phyloP scores from a whole-genome alignment of 2,113 vertebrate species.

The Scartelaos histophorus region DNA sequence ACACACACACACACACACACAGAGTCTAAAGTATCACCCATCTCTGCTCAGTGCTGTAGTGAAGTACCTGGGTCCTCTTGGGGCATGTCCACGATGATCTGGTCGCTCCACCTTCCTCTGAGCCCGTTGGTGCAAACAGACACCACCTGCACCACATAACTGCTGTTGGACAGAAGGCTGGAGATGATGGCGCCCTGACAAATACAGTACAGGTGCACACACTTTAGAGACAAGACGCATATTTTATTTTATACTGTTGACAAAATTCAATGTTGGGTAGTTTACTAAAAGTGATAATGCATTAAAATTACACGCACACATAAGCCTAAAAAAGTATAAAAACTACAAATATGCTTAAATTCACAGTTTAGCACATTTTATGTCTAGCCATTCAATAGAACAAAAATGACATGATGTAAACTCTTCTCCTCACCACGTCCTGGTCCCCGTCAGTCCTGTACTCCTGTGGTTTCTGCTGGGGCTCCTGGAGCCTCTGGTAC shows the following conservation, averaged over 20 bases:
- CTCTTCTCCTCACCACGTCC: conserved; percentile 85
- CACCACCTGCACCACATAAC: conserved; percentile 95
- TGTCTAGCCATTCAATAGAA: no score
- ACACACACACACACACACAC: no score
- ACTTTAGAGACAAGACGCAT: no score
- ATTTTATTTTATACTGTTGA: no score
- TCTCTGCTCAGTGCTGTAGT: no score
- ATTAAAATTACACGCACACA: no score
- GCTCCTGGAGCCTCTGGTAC: conserved; percentile 88
- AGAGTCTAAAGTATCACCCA: no score
- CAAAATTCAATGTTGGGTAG: no score
- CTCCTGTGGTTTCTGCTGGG: conserved; percentile 84
- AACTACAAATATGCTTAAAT: no score
- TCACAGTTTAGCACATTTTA: no score
- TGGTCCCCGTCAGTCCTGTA: conserved; percentile 97
- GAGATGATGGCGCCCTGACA: conserved; percentile 90
- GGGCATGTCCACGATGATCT: conserved; percentile 94
- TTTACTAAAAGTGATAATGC: no score
- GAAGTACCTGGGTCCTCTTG: conserved; percentile 85
- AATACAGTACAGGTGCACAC: not conserved
- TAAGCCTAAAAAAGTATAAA: no score
- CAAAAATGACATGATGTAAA: not conserved
- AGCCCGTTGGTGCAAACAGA: conserved; percentile 91
- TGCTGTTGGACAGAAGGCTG: conserved; percentile 88
- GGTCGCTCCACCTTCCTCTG: conserved; percentile 90